Conservation (phyloP, 2,113 vertebrate species). For the Dascyllus trimaculatus region DNA sequence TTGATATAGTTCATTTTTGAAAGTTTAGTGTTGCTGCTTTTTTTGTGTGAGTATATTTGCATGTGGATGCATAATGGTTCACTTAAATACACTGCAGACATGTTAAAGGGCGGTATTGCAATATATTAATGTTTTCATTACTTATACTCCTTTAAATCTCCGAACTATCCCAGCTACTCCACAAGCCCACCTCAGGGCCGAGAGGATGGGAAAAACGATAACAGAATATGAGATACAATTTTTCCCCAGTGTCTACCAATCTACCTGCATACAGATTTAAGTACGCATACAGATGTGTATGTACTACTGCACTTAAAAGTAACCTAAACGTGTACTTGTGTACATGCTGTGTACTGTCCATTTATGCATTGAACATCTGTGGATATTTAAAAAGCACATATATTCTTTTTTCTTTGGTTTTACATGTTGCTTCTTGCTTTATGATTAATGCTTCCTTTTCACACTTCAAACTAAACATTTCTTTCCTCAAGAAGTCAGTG, state of each 20-base stretch:
- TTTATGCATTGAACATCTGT: slow-evolving; percentile 2
- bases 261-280: neutral
- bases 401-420: neutral
- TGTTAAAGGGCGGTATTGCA: neutral
- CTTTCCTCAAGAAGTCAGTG: slow-evolving; percentile 31
- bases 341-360: neutral
- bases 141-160: neutral
- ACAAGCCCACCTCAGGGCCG: too few relatives aligned
- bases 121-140: too few relatives aligned
- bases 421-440: neutral
- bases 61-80: neutral
- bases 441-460: slow-evolving; percentile 40
- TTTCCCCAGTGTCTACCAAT: neutral
- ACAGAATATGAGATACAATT: neutral
- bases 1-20: neutral
- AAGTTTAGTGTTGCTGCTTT: neutral
- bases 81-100: neutral
- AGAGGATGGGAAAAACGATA: neutral
- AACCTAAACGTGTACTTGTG: neutral
- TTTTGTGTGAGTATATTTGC: neutral
- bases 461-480: slow-evolving; percentile 35
- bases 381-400: neutral
- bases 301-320: neutral
- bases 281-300: neutral
- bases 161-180: neutral